Evolutionary conservation across 2,113 vertebrate genomes (phyloP), one percentile per base, ranked within the genome.

Genomic region (Cranoglanis bouderius): DNA sequence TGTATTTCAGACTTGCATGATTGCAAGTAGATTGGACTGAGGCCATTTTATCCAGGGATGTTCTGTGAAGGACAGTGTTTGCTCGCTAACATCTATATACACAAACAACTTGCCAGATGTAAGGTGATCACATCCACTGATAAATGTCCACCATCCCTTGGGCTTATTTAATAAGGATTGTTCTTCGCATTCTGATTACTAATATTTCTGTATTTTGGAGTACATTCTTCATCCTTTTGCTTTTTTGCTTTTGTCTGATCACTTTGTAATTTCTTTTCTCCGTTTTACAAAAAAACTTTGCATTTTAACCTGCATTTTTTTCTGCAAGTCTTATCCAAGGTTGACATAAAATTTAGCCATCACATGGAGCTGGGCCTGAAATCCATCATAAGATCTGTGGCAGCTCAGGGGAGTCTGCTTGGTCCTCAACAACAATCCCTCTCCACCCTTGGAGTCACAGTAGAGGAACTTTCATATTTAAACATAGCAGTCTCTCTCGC

Each of bases 1-100:
- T 87, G 59, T 67, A 32, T 87, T 81, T 82, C 1, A 67, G 21
- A 82, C 35, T 53, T 40, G 32, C 72, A 72, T 46, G 77, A 70
- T 38, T 70, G 86, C 61, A 40, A 12, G 16, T 21, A 18, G 16
- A 32, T 16, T 18, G 16, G 6, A 46, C 26, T 10, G 29, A 46
- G 18, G 5, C 10, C 43, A 19, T 35, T 85, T 87, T 87, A 43
- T 24, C 57, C 67, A 70, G 21, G 35, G 32, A 51, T 40, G 24
- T 43, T 87, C 78, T 78, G 72, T 40, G 67, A 85, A 75, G 16
- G 9, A 24, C 29, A 61, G 26, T 29, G 19, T 63, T 78, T 32
- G 40, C 19, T n/a, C 38, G 32, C 38, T 40, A 46, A 77, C n/a
- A 59, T 59, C 70, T 53, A 86, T 59, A 74, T 57, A 18, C 6